Evolutionary conservation across 2,888 invertebrate species (phyloP).

Genomic region (Dugesia japonica): DNA sequence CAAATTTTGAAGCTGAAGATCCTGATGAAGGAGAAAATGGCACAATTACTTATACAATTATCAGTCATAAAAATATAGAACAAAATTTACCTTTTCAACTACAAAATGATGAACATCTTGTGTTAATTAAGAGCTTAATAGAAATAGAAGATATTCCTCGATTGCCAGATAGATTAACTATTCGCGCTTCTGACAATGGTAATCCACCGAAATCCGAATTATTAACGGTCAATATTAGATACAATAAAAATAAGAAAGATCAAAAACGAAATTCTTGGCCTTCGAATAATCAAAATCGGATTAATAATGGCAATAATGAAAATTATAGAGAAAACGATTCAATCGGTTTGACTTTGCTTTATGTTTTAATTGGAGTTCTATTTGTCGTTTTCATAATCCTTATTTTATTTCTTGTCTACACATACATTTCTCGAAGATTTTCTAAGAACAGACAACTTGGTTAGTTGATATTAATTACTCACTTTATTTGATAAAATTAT

Average conservation of each 20-base stretch:
- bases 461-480: too few relatives aligned
- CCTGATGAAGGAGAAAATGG: slow-evolving; percentile 23
- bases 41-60: not conserved
- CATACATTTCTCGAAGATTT: not conserved
- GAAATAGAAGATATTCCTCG: not conserved
- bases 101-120: not conserved
- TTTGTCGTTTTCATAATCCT: slow-evolving; percentile 21
- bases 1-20: not conserved
- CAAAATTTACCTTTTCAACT: not conserved
- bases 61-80: not conserved
- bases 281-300: not conserved
- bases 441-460: not conserved
- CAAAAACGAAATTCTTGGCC: not conserved
- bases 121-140: not conserved
- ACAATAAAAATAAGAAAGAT: not conserved
- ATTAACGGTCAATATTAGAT: not conserved
- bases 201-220: not conserved
- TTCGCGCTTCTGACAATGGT: not conserved
- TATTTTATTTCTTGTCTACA: not conserved
- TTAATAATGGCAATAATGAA: not conserved
- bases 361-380: not conserved
- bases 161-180: slow-evolving; percentile 12
- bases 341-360: not conserved
- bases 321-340: not conserved
- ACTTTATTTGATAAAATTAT: too few relatives aligned